These are phyloP conservation scores for Monochamus alternatus DNA, from an alignment of 2,888 invertebrate species.

Conservation along the genomic window DNA sequence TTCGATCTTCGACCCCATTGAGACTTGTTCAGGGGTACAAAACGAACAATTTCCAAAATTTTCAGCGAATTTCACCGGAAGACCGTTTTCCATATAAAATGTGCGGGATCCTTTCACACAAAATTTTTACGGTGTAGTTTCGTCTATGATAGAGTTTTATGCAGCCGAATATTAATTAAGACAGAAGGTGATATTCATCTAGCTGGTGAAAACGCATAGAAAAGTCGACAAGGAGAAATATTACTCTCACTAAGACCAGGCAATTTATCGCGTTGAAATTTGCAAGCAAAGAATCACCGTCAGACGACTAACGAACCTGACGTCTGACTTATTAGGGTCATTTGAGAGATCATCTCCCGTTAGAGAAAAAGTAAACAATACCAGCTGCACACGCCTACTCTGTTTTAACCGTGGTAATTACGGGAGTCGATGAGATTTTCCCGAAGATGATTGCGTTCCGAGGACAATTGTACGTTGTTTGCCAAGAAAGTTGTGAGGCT, in stretches of 20 bases:
- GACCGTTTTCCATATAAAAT: too few species aligned
- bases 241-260: not conserved
- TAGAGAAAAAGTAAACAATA: not conserved
- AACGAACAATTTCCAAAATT: too few species aligned
- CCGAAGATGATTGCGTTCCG: not conserved
- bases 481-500: conserved; percentile 1
- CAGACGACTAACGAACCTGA: conserved; percentile 1
- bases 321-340: not conserved
- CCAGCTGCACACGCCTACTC: not conserved
- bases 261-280: not conserved
- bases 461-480: not conserved
- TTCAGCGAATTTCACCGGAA: too few species aligned
- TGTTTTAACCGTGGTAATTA: not conserved
- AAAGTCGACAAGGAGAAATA: not conserved
- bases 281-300: not conserved
- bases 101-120: too few species aligned
- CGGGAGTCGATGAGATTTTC: not conserved
- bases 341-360: not conserved
- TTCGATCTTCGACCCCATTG: too few species aligned
- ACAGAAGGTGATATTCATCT: too few species aligned
- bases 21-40: too few species aligned
- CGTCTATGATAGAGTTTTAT: too few species aligned
- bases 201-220: too few species aligned
- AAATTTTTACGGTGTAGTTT: too few species aligned
- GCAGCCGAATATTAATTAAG: too few species aligned